Percentiles rank a stretch among this genome's conserved stretches.
Conservation (phyloP, 2,888 invertebrate genomes). For the Gandaritis pyraliata region DNA sequence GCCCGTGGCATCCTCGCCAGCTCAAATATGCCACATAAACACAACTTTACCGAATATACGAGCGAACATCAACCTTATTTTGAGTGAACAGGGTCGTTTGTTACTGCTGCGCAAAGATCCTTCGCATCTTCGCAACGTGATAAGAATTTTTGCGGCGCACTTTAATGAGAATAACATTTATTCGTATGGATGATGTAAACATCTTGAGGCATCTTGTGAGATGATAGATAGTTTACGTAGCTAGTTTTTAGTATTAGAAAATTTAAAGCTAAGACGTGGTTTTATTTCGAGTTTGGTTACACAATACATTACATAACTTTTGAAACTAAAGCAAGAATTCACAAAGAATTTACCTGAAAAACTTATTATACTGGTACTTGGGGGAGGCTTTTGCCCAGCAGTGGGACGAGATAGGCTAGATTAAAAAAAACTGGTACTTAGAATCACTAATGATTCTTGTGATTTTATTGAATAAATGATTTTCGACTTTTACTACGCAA, state of each 20-base stretch:
- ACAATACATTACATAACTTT: background rate
- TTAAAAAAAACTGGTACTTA: no score
- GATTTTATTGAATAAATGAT: no score
- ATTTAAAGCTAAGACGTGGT: background rate
- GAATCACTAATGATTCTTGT: no score
- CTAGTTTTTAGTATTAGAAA: background rate
- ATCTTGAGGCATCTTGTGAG: constrained; percentile 35
- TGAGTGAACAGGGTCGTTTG: constrained; percentile 39
- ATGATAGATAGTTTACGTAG: constrained; percentile 11
- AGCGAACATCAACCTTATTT: constrained; percentile 46
- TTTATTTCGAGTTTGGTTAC: background rate
- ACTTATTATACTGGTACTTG: no score
- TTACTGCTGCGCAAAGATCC: constrained; percentile 31
- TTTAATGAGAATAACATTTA: constrained; percentile 61
- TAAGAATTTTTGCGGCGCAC: constrained; percentile 63
- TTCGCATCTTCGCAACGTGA: constrained; percentile 61
- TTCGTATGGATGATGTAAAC: constrained; percentile 44
- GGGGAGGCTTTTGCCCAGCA: no score
- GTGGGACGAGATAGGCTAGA: no score
- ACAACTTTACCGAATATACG: constrained; percentile 26
- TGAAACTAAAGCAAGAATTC: no score
- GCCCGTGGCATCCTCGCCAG: constrained; percentile 68
- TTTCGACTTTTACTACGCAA: no score
- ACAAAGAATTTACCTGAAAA: no score
- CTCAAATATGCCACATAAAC: constrained; percentile 49